Conservation (phyloP, 2,888 invertebrate genomes). For the Selenia dentaria region DNA sequence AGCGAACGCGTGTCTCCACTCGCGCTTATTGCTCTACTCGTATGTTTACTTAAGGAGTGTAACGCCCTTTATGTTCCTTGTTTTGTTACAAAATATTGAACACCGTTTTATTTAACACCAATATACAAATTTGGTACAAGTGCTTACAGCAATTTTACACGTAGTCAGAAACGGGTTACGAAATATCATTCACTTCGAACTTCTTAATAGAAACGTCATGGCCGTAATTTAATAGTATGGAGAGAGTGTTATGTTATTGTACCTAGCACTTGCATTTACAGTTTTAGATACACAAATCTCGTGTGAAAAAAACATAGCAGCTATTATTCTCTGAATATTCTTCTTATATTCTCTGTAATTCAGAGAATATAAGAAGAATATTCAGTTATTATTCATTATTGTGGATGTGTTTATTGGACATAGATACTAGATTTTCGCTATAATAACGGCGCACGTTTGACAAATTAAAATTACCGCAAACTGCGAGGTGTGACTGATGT, state of each 20-base stretch:
- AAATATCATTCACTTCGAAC: constrained; percentile 39
- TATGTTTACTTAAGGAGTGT: constrained; percentile 76
- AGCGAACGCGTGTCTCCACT: constrained; percentile 22
- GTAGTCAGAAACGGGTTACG: constrained; percentile 56
- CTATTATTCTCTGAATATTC: neutral
- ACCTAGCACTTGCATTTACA: neutral
- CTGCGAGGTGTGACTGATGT: constrained; percentile 6
- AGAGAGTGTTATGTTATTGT: too few relatives aligned
- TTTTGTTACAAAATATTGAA: constrained; percentile 84
- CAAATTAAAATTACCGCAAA: constrained; percentile 13
- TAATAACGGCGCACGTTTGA: constrained; percentile 12
- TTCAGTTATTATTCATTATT: too few relatives aligned
- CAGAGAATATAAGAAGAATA: too few relatives aligned
- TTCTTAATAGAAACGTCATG: constrained; percentile 26
- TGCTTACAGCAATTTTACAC: constrained; percentile 62
- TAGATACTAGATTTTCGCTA: too few relatives aligned
- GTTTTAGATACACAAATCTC: neutral
- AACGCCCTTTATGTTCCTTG: constrained; percentile 82
- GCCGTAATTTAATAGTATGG: constrained; percentile 4
- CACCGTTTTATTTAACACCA: constrained; percentile 83
- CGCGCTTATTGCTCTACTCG: constrained; percentile 36
- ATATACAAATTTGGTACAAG: constrained; percentile 77
- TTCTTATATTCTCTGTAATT: too few relatives aligned
- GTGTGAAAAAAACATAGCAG: neutral
- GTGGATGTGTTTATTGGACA: too few relatives aligned